A percentile compares a stretch with the other conserved stretches of the same genome.
phyloP scores from a whole-genome alignment of 1,140 invertebrate genomes.

The Philotrypesis tridentata region DNA sequence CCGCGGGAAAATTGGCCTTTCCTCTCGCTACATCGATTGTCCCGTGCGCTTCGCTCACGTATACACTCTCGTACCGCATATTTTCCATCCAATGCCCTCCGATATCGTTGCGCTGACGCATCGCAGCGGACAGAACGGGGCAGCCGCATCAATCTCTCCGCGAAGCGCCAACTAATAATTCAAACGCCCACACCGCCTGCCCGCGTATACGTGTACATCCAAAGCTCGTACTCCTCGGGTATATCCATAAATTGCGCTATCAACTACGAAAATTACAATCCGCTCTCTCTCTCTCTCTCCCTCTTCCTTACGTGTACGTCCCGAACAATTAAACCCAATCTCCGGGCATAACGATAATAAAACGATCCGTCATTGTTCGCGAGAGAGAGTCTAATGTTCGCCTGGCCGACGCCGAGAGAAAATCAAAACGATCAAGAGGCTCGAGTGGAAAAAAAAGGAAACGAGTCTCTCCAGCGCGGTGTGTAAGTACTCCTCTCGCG shows the following conservation, averaged over 20 bases:
- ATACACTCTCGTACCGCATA: too few species aligned
- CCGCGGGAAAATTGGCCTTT: not conserved
- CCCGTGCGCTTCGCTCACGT: too few species aligned
- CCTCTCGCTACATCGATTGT: not conserved
- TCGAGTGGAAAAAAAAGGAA: conserved; percentile 3
- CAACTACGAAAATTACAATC: conserved; percentile 29
- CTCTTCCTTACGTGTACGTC: too few species aligned
- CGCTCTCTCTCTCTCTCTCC: too few species aligned
- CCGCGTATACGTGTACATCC: too few species aligned
- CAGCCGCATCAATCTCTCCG: not conserved
- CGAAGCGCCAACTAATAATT: conserved; percentile 13
- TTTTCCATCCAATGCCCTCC: too few species aligned
- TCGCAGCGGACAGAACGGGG: too few species aligned
- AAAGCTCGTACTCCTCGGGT: not conserved
- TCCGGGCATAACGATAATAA: not conserved
- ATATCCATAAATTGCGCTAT: conserved; percentile 36
- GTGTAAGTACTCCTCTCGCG: too few species aligned
- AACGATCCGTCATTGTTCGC: conserved; percentile 45
- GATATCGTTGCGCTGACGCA: too few species aligned
- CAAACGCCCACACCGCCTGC: not conserved
- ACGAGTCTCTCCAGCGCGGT: too few species aligned
- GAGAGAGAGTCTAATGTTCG: not conserved
- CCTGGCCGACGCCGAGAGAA: not conserved
- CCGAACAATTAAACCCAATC: conserved; percentile 30
- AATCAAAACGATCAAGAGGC: conserved; percentile 39